Percentiles rank a stretch among this genome's conserved stretches.
These are phyloP conservation scores for Sphyrna mokarran DNA, from an alignment of 2,113 vertebrate species.

Conservation along the genomic window DNA sequence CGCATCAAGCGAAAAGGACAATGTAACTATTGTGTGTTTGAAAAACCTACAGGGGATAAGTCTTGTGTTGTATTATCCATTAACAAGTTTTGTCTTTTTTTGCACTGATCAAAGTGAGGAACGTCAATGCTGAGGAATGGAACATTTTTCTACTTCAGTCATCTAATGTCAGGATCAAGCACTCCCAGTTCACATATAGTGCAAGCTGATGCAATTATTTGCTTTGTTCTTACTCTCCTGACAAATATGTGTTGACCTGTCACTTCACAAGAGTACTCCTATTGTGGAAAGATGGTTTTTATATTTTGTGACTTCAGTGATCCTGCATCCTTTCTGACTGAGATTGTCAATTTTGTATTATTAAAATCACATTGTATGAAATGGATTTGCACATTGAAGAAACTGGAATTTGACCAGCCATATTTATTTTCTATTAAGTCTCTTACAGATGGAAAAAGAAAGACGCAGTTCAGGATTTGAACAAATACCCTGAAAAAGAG, in stretches of 20 bases:
- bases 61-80: conserved; percentile 1
- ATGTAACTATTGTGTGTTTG: conserved; percentile 15
- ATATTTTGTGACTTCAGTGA: background rate
- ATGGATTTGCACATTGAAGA: background rate
- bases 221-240: background rate
- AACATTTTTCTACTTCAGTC: background rate
- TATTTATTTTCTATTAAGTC: background rate
- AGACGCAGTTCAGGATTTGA: background rate
- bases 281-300: background rate
- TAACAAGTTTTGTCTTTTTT: conserved; percentile 3
- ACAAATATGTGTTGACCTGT: background rate
- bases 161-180: conserved; percentile 3
- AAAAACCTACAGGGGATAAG: background rate
- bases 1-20: background rate
- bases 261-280: background rate
- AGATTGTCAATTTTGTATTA: background rate
- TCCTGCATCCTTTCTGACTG: background rate
- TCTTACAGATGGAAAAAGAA: background rate
- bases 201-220: background rate
- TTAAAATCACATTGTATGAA: background rate
- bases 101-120: background rate
- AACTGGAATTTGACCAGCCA: background rate
- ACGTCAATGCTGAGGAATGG: background rate
- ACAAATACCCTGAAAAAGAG: background rate
- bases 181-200: background rate